Conservation (phyloP, 2,888 invertebrate genomes). For the Drosophila merina region DNA sequence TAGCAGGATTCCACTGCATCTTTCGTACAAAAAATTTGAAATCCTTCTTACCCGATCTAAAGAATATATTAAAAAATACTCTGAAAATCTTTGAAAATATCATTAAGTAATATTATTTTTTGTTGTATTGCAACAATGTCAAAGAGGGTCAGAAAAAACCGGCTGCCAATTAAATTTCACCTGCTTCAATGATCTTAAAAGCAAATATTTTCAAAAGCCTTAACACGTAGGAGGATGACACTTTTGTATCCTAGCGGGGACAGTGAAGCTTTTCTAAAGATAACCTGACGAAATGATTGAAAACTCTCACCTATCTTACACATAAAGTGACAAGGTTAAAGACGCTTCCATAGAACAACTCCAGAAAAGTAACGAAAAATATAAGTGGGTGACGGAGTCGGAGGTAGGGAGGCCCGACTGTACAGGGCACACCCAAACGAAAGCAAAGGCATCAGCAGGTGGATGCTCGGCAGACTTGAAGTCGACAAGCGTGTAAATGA, state of each 20-base stretch:
- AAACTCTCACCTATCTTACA: not conserved
- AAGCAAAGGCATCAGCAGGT: constrained; percentile 22
- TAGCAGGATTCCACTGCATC: too few relatives aligned
- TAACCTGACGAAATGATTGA: not conserved
- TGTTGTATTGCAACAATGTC: too few relatives aligned
- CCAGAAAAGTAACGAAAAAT: not conserved
- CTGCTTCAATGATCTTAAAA: constrained; percentile 82
- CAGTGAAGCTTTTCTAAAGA: not conserved
- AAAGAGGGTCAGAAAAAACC: constrained; percentile 22
- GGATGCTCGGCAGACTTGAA: constrained; percentile 57
- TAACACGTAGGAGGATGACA: constrained; percentile 24
- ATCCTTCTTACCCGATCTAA: too few relatives aligned
- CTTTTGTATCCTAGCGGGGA: not conserved
- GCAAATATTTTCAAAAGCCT: constrained; percentile 71
- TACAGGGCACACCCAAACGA: constrained; percentile 69
- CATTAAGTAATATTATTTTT: too few relatives aligned
- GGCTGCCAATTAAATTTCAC: constrained; percentile 78
- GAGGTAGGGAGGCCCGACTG: constrained; percentile 4
- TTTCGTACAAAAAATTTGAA: too few relatives aligned
- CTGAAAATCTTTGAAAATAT: too few relatives aligned
- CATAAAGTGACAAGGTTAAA: not conserved
- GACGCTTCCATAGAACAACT: not conserved
- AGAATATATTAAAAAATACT: too few relatives aligned
- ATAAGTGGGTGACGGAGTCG: not conserved
- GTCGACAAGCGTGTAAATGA: constrained; percentile 82